Evolutionary conservation across 2,113 vertebrate species (phyloP).

Genomic region (Capra hircus): DNA sequence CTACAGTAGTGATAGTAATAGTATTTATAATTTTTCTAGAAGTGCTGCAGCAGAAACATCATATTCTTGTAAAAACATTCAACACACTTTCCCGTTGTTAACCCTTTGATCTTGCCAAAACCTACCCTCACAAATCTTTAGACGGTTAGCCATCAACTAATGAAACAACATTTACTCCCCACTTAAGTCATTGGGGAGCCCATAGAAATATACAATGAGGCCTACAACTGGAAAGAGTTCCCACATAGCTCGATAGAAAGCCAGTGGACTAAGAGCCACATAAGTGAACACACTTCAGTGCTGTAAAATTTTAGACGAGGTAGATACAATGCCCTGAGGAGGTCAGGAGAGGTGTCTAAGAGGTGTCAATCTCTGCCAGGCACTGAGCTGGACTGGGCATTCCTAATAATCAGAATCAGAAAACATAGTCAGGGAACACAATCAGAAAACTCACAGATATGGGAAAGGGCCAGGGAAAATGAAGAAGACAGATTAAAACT

Average conservation of each 20-base stretch:
- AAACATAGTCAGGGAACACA: no score
- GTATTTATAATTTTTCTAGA: neutral
- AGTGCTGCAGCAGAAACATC: neutral
- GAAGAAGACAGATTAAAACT: neutral
- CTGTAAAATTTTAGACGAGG: neutral
- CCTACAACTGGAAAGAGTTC: neutral
- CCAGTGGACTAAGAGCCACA: neutral
- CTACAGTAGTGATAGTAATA: fast-evolving
- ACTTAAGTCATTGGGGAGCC: neutral
- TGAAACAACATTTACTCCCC: neutral
- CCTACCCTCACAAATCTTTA: neutral
- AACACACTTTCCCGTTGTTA: neutral
- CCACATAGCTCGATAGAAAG: neutral
- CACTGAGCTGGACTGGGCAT: neutral
- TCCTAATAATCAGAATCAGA: neutral
- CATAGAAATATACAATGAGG: neutral
- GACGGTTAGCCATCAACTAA: neutral
- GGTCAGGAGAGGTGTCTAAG: neutral
- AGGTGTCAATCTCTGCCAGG: neutral
- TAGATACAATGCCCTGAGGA: neutral
- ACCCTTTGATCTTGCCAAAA: neutral
- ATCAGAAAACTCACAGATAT: neutral
- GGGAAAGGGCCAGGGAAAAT: neutral
- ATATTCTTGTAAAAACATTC: neutral
- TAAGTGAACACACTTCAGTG: neutral